These are phyloP conservation scores for Notothenia coriiceps DNA, from an alignment of 2,113 vertebrate species.

Conservation along the genomic window DNA sequence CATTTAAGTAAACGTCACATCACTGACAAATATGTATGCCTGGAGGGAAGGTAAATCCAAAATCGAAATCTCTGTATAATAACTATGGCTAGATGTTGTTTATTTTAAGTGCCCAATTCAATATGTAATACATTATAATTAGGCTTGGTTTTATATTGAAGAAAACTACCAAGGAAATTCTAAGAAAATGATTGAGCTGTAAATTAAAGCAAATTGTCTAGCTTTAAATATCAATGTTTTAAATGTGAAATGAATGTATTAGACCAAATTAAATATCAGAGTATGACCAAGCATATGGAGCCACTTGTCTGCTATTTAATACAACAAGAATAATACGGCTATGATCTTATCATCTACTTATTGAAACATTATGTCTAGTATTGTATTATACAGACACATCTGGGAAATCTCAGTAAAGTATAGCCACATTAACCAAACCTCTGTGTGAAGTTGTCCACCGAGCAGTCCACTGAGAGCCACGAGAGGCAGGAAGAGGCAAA, in stretches of 20 bases:
- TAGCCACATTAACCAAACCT: constrained; percentile 58
- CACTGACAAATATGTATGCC: background rate
- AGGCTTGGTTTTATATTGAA: background rate
- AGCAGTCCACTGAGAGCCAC: constrained; percentile 56
- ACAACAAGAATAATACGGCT: background rate
- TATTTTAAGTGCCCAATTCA: background rate
- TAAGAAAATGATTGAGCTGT: background rate
- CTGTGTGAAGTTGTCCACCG: constrained; percentile 57
- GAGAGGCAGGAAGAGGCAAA: constrained; percentile 31
- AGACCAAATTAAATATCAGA: background rate
- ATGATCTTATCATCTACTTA: background rate
- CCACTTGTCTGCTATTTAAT: background rate
- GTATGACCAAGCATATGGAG: constrained; percentile 12
- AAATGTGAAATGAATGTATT: background rate
- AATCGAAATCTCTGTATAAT: background rate
- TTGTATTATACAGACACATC: background rate
- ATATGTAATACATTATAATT: background rate
- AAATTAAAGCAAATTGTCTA: background rate
- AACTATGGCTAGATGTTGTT: background rate
- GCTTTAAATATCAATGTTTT: background rate
- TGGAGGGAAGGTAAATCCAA: too few species aligned
- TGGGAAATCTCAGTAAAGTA: background rate
- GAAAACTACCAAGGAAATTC: background rate
- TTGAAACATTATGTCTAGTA: background rate
- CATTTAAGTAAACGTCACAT: too few species aligned